These are phyloP conservation scores for Semnornis frantzii DNA, from an alignment of 2,113 vertebrate species.

Conservation along the genomic window DNA sequence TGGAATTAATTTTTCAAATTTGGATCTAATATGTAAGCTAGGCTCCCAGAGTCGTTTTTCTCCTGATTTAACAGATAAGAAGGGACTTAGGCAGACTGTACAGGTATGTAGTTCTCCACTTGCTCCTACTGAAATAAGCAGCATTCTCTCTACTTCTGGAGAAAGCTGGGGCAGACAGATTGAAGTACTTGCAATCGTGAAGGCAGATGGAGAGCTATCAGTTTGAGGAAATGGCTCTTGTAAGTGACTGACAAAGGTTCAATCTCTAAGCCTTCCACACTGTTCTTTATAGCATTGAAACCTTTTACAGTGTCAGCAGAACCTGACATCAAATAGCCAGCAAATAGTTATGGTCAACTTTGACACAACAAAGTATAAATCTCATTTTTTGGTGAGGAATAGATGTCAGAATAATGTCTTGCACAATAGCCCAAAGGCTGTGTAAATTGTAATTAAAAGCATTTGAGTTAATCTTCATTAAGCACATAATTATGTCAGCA, in stretches of 20 bases:
- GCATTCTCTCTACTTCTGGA: background rate
- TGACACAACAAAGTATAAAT: conserved; percentile 63
- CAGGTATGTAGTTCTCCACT: background rate
- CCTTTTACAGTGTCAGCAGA: conserved; percentile 5
- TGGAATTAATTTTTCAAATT: conserved; percentile 49
- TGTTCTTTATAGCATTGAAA: background rate
- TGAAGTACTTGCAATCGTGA: background rate
- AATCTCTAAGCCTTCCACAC: background rate
- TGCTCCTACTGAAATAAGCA: background rate
- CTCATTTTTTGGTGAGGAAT: conserved; percentile 60
- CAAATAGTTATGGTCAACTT: conserved; percentile 65
- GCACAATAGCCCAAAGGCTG: conserved; percentile 61
- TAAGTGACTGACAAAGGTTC: background rate
- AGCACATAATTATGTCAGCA: conserved; percentile 49
- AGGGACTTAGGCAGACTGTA: background rate
- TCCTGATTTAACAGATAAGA: background rate
- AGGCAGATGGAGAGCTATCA: background rate
- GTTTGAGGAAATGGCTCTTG: background rate
- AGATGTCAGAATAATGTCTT: conserved; percentile 46
- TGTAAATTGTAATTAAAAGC: conserved; percentile 75
- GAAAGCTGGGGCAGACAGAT: background rate
- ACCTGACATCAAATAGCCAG: conserved; percentile 18
- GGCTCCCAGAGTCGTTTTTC: background rate
- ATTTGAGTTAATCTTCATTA: conserved; percentile 80
- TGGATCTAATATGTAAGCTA: background rate